phyloP scores from a whole-genome alignment of 2,888 invertebrate species.

The Erebia palarica region DNA sequence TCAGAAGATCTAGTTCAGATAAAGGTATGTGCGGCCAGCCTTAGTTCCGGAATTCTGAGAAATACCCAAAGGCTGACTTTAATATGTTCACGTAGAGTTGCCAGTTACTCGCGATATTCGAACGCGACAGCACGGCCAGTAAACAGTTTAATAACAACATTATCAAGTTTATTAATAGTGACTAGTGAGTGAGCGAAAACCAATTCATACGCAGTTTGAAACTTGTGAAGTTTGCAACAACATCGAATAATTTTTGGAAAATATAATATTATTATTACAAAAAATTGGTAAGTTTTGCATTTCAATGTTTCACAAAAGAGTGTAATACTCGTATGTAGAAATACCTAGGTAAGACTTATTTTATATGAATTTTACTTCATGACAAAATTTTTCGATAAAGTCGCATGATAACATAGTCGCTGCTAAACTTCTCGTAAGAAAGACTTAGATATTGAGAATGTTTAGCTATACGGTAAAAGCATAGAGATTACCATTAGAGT shows the following conservation, averaged over 20 bases:
- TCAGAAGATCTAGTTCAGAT: too few relatives aligned
- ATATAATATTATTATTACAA: neutral
- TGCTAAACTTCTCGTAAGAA: neutral
- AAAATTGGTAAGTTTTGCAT: neutral
- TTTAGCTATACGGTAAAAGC: too few relatives aligned
- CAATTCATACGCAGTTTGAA: neutral
- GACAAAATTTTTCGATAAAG: too few relatives aligned
- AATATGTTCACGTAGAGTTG: neutral
- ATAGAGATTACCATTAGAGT: too few relatives aligned
- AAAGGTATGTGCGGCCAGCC: neutral
- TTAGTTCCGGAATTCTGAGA: neutral
- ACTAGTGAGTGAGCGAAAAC: slow-evolving; percentile 6
- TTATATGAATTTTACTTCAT: neutral
- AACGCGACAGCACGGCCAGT: slow-evolving; percentile 5
- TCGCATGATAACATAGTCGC: too few relatives aligned
- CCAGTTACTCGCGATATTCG: slow-evolving; percentile 11
- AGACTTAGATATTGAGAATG: neutral
- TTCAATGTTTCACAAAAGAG: neutral
- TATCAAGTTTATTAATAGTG: slow-evolving; percentile 14
- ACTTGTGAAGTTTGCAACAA: neutral
- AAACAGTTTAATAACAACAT: slow-evolving; percentile 6
- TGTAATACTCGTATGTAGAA: neutral
- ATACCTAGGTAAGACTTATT: neutral
- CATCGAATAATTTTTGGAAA: neutral
- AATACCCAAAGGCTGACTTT: neutral